Evolutionary conservation across 2,797 vertebrate genomes (phyloP).

Genomic region (Emys orbicularis): DNA sequence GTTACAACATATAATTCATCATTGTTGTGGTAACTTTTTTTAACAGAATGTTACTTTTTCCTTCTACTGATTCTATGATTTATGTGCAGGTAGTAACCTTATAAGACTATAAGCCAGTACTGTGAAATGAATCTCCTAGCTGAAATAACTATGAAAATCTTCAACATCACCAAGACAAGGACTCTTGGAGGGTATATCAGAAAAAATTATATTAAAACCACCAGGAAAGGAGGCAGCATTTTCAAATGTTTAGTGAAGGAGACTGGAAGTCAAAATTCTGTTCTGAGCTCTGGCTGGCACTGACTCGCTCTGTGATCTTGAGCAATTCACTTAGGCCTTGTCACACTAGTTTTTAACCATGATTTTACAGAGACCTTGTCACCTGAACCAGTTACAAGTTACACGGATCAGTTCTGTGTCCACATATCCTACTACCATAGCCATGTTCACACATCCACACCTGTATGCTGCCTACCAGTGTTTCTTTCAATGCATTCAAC

Average conservation of each 20-base stretch:
- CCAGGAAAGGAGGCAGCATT: not conserved
- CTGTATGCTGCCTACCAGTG: not conserved
- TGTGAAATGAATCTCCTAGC: not conserved
- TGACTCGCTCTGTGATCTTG: not conserved
- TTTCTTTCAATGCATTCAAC: not conserved
- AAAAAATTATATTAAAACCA: not conserved
- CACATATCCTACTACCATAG: not conserved
- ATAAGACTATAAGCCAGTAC: not conserved
- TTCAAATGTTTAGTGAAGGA: not conserved
- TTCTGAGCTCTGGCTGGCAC: not conserved
- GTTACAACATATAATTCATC: not conserved
- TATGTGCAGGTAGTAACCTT: not conserved
- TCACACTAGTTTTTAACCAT: accelerated
- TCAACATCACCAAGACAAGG: not conserved
- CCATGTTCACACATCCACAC: not conserved
- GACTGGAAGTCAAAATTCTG: accelerated
- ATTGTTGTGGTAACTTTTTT: not conserved
- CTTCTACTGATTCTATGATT: not conserved
- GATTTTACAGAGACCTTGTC: not conserved
- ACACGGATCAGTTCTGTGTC: not conserved
- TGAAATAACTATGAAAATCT: not conserved
- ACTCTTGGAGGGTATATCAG: not conserved
- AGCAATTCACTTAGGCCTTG: not conserved
- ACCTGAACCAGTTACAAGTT: not conserved
- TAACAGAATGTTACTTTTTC: accelerated